These are phyloP conservation scores for Nothobranchius kuhntae DNA, from an alignment of 2,113 vertebrate genomes.

Conservation along the genomic window DNA sequence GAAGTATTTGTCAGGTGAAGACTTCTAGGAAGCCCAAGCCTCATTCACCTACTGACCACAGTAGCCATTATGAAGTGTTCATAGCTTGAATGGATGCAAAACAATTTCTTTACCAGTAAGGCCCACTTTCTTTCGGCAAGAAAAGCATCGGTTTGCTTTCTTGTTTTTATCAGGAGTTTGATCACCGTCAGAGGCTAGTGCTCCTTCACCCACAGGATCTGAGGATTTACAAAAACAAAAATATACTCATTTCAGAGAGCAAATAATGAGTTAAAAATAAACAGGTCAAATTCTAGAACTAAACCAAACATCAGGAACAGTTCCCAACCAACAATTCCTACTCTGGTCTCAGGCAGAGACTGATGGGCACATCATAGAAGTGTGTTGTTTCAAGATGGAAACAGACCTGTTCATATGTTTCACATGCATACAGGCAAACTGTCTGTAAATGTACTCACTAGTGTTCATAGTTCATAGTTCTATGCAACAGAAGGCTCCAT, in stretches of 20 bases:
- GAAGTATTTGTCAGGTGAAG: not conserved
- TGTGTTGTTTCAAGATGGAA: not conserved
- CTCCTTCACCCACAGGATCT: slow-evolving; percentile 79
- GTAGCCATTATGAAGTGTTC: not conserved
- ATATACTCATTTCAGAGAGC: too few relatives aligned
- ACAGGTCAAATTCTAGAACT: slow-evolving; percentile 3
- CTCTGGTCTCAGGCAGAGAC: not conserved
- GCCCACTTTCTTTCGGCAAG: slow-evolving; percentile 90
- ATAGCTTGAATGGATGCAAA: not conserved
- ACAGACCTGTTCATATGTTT: too few relatives aligned
- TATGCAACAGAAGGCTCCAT: too few relatives aligned
- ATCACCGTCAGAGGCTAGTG: slow-evolving; percentile 83
- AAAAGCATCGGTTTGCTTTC: slow-evolving; percentile 91
- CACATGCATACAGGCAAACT: too few relatives aligned
- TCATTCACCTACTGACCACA: not conserved
- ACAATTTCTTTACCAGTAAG: slow-evolving; percentile 83
- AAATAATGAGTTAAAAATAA: not conserved
- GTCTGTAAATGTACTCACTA: too few relatives aligned
- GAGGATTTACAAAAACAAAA: not conserved
- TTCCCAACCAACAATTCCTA: not conserved
- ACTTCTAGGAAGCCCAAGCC: not conserved
- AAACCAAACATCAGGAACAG: not conserved
- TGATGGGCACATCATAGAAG: not conserved
- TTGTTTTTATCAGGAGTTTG: slow-evolving; percentile 85
- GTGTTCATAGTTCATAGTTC: too few relatives aligned